A percentile compares a stretch with the other conserved stretches of the same genome.
Evolutionary conservation across 23 tunicate genomes (phyloP).

Genomic region (Trididemnum miniatum): DNA sequence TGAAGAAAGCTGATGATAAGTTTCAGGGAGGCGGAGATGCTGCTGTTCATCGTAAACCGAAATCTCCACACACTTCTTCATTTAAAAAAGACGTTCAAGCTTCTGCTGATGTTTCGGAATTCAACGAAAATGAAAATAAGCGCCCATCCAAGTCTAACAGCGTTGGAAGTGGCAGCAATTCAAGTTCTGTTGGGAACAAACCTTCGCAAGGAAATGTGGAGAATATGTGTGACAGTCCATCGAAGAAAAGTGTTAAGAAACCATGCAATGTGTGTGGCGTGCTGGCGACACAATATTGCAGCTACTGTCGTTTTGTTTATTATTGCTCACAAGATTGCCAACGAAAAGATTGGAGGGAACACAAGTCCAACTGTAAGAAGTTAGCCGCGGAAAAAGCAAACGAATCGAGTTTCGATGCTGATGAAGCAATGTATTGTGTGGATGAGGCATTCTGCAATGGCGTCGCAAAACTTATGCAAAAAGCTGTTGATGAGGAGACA

Average conservation of each 20-base stretch:
- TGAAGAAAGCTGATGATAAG: slow-evolving; percentile 31
- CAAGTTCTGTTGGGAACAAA: too few species aligned
- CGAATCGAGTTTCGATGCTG: background rate
- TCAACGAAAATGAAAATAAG: too few species aligned
- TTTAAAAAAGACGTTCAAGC: too few species aligned
- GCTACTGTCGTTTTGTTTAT: slow-evolving; percentile 14
- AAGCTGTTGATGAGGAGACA: background rate
- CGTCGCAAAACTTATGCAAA: slow-evolving; percentile 12
- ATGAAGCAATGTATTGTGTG: background rate
- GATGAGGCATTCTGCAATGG: slow-evolving; percentile 24
- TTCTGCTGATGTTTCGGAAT: too few species aligned
- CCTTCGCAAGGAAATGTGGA: too few species aligned
- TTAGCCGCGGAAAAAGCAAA: background rate
- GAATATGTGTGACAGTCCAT: too few species aligned
- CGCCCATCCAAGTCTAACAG: too few species aligned
- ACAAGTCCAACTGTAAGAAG: slow-evolving; percentile 45
- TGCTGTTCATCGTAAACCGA: background rate
- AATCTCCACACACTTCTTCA: background rate
- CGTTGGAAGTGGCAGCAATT: too few species aligned
- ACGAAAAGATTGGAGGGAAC: slow-evolving; percentile 50
- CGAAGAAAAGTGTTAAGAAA: too few species aligned
- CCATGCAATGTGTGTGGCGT: slow-evolving; percentile 32
- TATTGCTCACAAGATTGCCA: slow-evolving; percentile 66
- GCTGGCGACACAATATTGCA: slow-evolving; percentile 6
- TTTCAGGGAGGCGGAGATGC: background rate